A percentile compares a stretch with the other conserved stretches of the same genome.
phyloP scores from a whole-genome alignment of 1,140 invertebrate genomes.

The Polypedilum vanderplanki region DNA sequence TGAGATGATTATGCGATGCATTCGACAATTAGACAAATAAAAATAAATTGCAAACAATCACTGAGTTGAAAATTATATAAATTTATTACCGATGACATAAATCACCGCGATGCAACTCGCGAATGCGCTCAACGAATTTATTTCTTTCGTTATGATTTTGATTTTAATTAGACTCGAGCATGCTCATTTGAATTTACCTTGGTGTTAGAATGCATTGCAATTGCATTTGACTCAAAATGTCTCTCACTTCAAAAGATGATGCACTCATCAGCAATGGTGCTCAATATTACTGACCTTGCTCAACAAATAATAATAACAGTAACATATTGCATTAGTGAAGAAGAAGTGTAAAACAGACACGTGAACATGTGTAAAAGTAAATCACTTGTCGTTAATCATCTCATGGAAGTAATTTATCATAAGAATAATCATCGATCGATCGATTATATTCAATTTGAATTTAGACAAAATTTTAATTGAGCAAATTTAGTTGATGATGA shows the following conservation, averaged over 20 bases:
- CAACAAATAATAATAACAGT: not conserved
- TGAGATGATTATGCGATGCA: not conserved
- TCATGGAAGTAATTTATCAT: too few relatives aligned
- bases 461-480: too few relatives aligned
- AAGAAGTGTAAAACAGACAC: not conserved
- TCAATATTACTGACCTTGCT: not conserved
- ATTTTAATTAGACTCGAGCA: conserved; percentile 18
- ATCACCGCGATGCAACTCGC: not conserved
- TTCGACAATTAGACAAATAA: not conserved
- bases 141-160: not conserved
- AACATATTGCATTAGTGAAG: not conserved
- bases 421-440: too few relatives aligned
- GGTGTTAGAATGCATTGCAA: not conserved
- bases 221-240: not conserved
- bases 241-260: not conserved
- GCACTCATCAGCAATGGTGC: not conserved
- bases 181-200: not conserved
- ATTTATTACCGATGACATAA: conserved; percentile 9
- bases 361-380: not conserved
- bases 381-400: not conserved
- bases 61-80: not conserved
- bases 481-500: too few relatives aligned
- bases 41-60: conserved; percentile 13
- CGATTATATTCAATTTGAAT: too few relatives aligned
- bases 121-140: not conserved